Evolutionary conservation across 1,140 invertebrate genomes (phyloP), one percentile per base, ranked within the genome.

Genomic region (Homalodisca vitripennis): DNA sequence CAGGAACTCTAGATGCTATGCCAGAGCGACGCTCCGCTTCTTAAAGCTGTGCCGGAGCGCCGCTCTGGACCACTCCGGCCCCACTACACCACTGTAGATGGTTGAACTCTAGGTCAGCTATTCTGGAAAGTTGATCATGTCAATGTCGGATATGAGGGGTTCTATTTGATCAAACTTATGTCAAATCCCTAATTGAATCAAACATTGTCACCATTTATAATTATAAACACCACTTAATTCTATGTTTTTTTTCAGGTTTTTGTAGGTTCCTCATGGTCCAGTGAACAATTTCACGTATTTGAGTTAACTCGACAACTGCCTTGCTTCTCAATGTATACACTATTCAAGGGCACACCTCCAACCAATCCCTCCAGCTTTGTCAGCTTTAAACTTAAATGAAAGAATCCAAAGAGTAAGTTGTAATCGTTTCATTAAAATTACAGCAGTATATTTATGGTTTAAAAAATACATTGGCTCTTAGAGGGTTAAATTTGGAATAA

Each of bases 281-380:
- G 87, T 79, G 84, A 85, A 67, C 91, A 94, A 74, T 92, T 86
- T 78, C 91, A 97, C 80, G 94, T 98, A 6, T 94, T 96, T 82
- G 95, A 98, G 82, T 79, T 97, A 71, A 94, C 92, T 0, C 84
- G 92, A 46, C 92, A 94, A 74, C 78, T 98, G 32, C 94, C 94
- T 12, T 82, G 88, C 73, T 97, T 97, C 79, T 90, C 92, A 24
- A 97, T 97, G 94, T 97, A 94, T 78, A 83, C 86, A 27, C 71
- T 68, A 1, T 12, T 24, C 12, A 46, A 32, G 13, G 34, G n/a
- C 12, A 1, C 88, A 1, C 75, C 84, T 2, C 68, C 64, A 73
- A 3, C 71, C 71, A 73, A 83, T 68, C 84, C 84, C 1, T 78
- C 82, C 41, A 86, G 87, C 75, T 85, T 79, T 75, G 89, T 92